Evolutionary conservation across 2,888 invertebrate genomes (phyloP), one percentile per base, ranked within the genome.

Genomic region (Eupithecia pulchellata): DNA sequence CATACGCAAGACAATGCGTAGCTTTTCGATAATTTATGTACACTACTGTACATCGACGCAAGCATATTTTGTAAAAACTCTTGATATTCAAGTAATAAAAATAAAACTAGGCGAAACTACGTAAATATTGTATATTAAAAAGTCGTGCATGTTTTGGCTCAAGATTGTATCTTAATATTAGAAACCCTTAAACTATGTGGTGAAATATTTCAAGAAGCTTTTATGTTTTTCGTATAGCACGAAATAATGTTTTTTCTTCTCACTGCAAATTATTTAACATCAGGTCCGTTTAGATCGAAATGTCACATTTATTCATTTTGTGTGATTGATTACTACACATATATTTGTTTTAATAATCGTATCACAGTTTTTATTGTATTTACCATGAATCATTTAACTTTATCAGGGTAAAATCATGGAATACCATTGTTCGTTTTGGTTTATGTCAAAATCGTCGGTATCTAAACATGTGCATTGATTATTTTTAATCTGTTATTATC

Each of bases 321-420:
- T 29, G 55, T 29, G 27, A 29, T 8, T n/a, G 17, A 42, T 20
- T n/a, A n/a, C 0, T n/a, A 2, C 6, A 1, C 0, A 39, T 34
- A 34, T 9, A 39, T 6, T 42, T 42, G 42, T 47, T 4, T 57
- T 17, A 8, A 29, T 29, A 17, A 29, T 17, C 6, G 17, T 9
- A 60, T 4, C n/a, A 20, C 0, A 30, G 30, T 30, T 60, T 13
- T 13, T 32, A 17, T 8, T 60, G 11, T 67, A 32, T 57, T 29
- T 57, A 34, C 60, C 36, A 69, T 55, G 34, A 66, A 66, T 36
- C 20, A 61, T 34, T 36, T 29, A 29, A 36, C 20, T 25, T 77
- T 72, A 85, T 81, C 89, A 88, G 88, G 87, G 88, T 88, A 88
- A 79, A 79, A 78, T 86, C 84, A 82, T 86, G 81, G 79, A 77